phyloP scores from a whole-genome alignment of 1,140 invertebrate species.

The Oppia nitens region DNA sequence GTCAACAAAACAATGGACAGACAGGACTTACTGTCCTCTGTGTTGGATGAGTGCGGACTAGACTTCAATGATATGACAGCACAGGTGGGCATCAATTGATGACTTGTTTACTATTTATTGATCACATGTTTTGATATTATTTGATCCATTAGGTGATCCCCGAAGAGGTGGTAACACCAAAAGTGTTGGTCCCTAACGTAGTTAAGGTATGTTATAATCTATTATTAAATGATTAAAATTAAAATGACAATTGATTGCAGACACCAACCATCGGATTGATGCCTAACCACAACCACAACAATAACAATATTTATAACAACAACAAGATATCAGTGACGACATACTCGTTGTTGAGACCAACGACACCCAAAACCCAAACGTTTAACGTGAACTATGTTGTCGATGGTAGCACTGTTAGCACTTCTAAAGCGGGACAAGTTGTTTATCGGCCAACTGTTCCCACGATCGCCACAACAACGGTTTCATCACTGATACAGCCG shows the following conservation, averaged over 20 bases:
- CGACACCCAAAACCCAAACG: constrained; percentile 6
- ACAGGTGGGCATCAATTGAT: constrained; percentile 6
- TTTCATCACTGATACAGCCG: background rate
- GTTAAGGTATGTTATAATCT: background rate
- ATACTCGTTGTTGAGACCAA: background rate
- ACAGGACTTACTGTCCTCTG: constrained; percentile 27
- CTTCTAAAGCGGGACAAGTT: background rate
- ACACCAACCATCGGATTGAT: background rate
- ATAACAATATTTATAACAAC: background rate
- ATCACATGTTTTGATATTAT: background rate
- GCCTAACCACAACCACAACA: background rate
- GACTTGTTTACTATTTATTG: background rate
- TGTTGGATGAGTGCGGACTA: constrained; percentile 27
- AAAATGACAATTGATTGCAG: background rate
- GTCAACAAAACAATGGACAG: constrained; percentile 15
- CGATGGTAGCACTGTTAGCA: too few relatives aligned
- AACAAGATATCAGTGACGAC: background rate
- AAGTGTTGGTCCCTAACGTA: background rate
- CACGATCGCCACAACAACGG: background rate
- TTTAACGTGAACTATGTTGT: too few relatives aligned
- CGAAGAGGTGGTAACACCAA: background rate
- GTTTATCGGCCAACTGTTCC: background rate
- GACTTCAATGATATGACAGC: background rate
- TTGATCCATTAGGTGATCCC: background rate
- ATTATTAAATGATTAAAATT: background rate